phyloP scores from a whole-genome alignment of 2,888 invertebrate species.

The Monochamus alternatus region DNA sequence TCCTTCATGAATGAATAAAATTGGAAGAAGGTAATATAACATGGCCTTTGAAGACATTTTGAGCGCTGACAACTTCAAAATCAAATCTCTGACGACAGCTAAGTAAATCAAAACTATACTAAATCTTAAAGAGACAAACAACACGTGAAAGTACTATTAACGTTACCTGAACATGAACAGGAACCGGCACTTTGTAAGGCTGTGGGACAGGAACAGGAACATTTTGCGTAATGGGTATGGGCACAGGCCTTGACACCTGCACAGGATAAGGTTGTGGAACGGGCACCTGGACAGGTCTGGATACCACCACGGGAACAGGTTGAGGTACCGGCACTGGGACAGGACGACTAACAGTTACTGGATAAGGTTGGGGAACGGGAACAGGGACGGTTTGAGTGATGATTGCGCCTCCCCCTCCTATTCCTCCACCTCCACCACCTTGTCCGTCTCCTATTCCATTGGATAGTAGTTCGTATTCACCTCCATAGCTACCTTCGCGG shows the following conservation, averaged over 20 bases:
- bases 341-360: constrained; percentile 27
- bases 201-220: constrained; percentile 23
- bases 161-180: constrained; percentile 17
- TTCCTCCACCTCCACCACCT: background rate
- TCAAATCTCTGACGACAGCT: too few species aligned
- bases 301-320: constrained; percentile 28
- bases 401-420: constrained; percentile 8
- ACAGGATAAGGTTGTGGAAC: constrained; percentile 40
- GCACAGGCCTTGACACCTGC: constrained; percentile 34
- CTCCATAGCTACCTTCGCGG: too few species aligned
- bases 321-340: constrained; percentile 35
- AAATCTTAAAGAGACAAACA: background rate
- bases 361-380: constrained; percentile 9
- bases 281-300: constrained; percentile 21
- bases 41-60: too few species aligned
- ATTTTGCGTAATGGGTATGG: background rate
- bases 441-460: background rate
- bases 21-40: too few species aligned
- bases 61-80: too few species aligned
- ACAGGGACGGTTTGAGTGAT: constrained; percentile 22
- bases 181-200: constrained; percentile 31
- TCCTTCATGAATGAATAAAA: too few species aligned
- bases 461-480: too few species aligned
- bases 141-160: too few species aligned
- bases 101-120: background rate